Base-by-base conservation (phyloP, 2,113 vertebrate species). In the Cynocephalus volans region DNA sequence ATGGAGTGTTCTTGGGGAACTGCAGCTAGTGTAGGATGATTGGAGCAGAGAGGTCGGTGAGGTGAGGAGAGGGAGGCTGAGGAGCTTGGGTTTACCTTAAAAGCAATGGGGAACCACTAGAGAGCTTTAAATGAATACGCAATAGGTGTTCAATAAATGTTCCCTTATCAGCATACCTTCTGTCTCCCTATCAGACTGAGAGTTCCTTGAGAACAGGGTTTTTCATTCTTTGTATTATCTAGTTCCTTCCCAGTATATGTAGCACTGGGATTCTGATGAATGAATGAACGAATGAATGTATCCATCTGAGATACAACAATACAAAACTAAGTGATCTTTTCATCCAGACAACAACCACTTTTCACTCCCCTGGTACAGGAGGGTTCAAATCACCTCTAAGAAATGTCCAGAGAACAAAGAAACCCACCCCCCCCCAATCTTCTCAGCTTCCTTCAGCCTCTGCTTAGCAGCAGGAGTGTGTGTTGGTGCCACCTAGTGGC, bases 401-500 rank as follows among this genome's bases (percentile, higher is more conserved):
- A 70, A 8, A 1, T n/a, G 19, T 21, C 12, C 17, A 26, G 45
- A 36, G 17, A 62, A 64, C 69, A 23, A 52, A 62, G 41, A 41
- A 3, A 41, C 41, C 41, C 4, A 41, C 41, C 41, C 21, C 18
- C 21, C 50, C 17, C 7, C 12, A 1, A 4, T 6, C 64, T 19
- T n/a, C n/a, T 26, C 2, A 6, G 9, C 67, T 60, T 45, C 14
- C 56, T 13, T 73, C n/a, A 3, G 52, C 73, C 6, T 23, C 41
- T 1, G 31, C 54, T 45, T 36, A 54, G 60, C 82, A 6, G 33
- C 79, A 48, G 4, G 31, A 45, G 18, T 45, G 48, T 65, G 48
- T 60, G 48, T 23, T 90, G 67, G 45, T 5, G 88, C 88, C 93
- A 65, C 75, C 95, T 95, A 24, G 91, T n/a, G 96, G 88, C 88